Evolutionary conservation across 30 jellyfish, hydroid and myxozoan genomes (phyloP), one percentile per base, ranked within the genome.

Genomic region (Rhopilema esculentum): DNA sequence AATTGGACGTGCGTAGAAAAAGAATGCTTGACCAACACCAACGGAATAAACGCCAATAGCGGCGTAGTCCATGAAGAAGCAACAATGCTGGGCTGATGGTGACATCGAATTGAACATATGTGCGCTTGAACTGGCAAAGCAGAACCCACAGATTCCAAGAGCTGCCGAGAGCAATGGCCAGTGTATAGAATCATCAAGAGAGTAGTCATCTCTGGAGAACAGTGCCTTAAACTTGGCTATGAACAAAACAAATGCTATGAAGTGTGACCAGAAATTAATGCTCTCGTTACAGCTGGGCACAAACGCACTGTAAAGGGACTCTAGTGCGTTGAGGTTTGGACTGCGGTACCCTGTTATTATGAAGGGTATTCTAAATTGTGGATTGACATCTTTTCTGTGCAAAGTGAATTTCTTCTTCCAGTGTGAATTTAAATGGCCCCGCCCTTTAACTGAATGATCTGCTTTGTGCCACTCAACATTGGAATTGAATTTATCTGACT

Each of bases 21-120:
- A 95, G 83, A 95, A 89, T 51, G 97, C 96, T 52, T 89, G 93
- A 9, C 99, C 99, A 30, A 95, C 97, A 1, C 97, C 96, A 17
- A 95, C 97, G 4, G 97, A 82, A 72, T 95, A 95, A 49, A 95
- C 91, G 70, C 97, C 87, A 27, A 95, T 95, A 27, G 97, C 96
- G 48, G 99, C 99, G 86, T 95, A 95, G 73, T 95, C 99, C 93
- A 95, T 67, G 91, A 74, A 89, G 80, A 95, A 95, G 69, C 97
- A 95, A 27, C 88, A 28, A 50, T 95, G 97, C 81, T 97, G 90
- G 33, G 92, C 97, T 16, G 82, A 72, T 12, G 84, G 83, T 1
- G 99, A 95, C 93, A 95, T 81, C 51, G 97, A 85, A 76, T 95
- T 95, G 81, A 95, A 95, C 91, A 91, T 75, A 52, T 95, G 99